Evolutionary conservation across 2,888 invertebrate species (phyloP).

Genomic region (Bibio marci): DNA sequence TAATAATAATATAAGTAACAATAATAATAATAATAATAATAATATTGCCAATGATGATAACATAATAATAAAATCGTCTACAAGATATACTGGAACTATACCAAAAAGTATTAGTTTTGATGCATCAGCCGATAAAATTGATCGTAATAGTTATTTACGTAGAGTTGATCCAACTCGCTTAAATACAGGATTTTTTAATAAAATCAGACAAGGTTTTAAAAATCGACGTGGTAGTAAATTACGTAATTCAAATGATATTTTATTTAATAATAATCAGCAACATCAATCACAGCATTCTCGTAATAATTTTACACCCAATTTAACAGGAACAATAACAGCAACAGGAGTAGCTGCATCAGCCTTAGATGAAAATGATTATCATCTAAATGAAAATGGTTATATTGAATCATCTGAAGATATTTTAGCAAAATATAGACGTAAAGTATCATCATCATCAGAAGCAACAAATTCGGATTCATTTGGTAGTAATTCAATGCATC

Average conservation of each 20-base stretch:
- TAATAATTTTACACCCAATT: too few species aligned
- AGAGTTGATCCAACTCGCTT: slow-evolving; percentile 19
- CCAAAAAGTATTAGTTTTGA: slow-evolving; percentile 87
- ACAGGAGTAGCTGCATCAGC: background rate
- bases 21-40: slow-evolving; percentile 3
- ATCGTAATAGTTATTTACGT: slow-evolving; percentile 29
- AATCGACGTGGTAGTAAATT: slow-evolving; percentile 38
- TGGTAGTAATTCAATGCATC: slow-evolving; percentile 17
- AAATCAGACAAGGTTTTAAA: slow-evolving; percentile 50
- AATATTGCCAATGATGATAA: slow-evolving; percentile 4
- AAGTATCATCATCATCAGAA: slow-evolving; percentile 38
- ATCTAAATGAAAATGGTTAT: slow-evolving; percentile 11
- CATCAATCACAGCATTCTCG: background rate
- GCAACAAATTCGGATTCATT: slow-evolving; percentile 30
- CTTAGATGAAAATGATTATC: background rate
- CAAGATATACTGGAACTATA: slow-evolving; percentile 62
- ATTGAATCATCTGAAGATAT: slow-evolving; percentile 79
- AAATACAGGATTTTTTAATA: slow-evolving; percentile 48
- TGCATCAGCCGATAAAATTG: slow-evolving; percentile 68
- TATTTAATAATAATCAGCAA: background rate
- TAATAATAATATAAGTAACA: slow-evolving; percentile 2
- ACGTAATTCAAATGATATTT: slow-evolving; percentile 11
- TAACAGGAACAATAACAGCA: too few species aligned
- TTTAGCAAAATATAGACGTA: slow-evolving; percentile 78
- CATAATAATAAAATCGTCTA: slow-evolving; percentile 24